Conservation (phyloP, 2,113 vertebrate genomes). For the Nyctereutes procyonoides region DNA sequence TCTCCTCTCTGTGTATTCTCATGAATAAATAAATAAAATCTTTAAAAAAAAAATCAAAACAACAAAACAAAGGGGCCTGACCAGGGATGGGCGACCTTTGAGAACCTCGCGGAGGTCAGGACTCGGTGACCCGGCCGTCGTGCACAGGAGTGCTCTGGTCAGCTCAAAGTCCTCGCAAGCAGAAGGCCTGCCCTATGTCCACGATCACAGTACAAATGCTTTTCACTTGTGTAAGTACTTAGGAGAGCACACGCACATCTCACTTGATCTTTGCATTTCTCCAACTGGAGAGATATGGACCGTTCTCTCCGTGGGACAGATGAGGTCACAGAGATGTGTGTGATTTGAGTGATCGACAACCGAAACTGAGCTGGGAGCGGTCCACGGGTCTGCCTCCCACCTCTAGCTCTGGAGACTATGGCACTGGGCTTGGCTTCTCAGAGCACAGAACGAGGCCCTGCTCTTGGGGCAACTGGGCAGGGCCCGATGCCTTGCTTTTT, state of each 20-base stretch:
- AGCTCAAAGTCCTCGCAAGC: background rate
- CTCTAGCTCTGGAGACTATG: background rate
- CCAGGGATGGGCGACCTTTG: background rate
- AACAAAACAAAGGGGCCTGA: background rate
- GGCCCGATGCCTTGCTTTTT: background rate
- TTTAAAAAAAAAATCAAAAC: too few species aligned
- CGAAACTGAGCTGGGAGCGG: background rate
- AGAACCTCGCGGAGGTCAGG: background rate
- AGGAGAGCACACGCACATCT: background rate
- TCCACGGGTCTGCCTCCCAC: background rate
- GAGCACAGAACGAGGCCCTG: too few species aligned
- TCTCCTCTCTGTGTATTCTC: too few species aligned
- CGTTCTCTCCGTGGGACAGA: background rate
- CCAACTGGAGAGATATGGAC: background rate
- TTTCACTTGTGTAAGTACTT: background rate
- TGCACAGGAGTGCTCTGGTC: too few species aligned
- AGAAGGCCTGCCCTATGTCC: background rate
- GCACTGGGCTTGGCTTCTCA: background rate
- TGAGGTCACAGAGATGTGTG: background rate
- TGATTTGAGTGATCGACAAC: background rate
- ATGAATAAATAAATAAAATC: too few species aligned
- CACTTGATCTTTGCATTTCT: background rate
- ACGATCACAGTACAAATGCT: background rate
- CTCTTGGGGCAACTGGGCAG: background rate
- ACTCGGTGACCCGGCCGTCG: too few species aligned